phyloP scores from a whole-genome alignment of 2,797 vertebrate genomes.

The Neosilurus mollespiculum region DNA sequence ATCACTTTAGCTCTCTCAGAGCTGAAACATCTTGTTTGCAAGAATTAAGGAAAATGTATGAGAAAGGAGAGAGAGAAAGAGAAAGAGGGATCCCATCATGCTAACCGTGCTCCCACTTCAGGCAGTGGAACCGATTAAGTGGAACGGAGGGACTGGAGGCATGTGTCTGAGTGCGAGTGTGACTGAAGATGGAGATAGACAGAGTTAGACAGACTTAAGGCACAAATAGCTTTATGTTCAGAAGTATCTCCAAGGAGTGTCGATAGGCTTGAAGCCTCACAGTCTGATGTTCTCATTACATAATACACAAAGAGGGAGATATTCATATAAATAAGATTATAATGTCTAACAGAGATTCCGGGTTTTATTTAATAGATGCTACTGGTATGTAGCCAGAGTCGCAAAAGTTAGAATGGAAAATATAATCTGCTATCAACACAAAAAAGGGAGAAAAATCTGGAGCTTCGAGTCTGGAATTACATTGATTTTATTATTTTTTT shows the following conservation, averaged over 20 bases:
- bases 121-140: conserved; percentile 39
- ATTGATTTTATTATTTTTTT: neutral
- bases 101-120: conserved; percentile 20
- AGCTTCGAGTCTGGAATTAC: neutral
- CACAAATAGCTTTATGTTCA: conserved; percentile 66
- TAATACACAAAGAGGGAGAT: conserved; percentile 19
- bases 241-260: conserved; percentile 66
- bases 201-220: conserved; percentile 51
- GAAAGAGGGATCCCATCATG: conserved; percentile 23
- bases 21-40: neutral
- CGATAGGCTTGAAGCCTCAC: conserved; percentile 38
- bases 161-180: conserved; percentile 9
- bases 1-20: neutral
- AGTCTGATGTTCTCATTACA: conserved; percentile 11
- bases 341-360: neutral
- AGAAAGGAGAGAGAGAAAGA: neutral
- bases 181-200: conserved; percentile 29
- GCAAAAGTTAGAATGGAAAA: neutral
- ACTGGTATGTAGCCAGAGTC: neutral
- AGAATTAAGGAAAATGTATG: neutral
- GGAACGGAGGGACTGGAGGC: conserved; percentile 30
- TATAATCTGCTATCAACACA: neutral
- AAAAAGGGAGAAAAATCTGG: neutral
- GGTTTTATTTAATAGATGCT: neutral
- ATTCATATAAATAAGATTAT: conserved; percentile 25